Base-by-base conservation (phyloP, 2,797 vertebrate genomes). In the Monodelphis domestica region DNA sequence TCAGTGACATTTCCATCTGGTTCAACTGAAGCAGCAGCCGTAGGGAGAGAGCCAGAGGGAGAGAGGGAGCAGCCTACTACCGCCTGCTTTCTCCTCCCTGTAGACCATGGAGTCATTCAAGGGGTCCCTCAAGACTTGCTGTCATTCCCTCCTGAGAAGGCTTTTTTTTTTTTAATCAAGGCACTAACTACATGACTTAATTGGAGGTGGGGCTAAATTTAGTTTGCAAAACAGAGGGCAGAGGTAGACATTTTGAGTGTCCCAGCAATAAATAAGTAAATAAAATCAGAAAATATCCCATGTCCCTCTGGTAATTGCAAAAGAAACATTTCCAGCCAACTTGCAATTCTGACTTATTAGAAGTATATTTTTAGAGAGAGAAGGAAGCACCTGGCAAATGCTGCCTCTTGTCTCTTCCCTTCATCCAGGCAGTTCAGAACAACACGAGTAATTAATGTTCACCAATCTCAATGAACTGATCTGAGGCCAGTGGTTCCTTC, bases 1-100 rank as follows among this genome's bases (percentile, higher is more conserved):
- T 57, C 53, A 90, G 93, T 94, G 95, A 96, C 90, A 89, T 95
- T 96, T 94, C 92, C 94, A 92, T 90, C 90, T 78, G 92, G 88
- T 57, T 96, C 53, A 57, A 90, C 54, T 63, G 51, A 70, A 56
- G n/a, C 17, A 54, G 90, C 87, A 54, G 91, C 95, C 84, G 51
- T 3, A 29, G 93, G 91, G 91, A 96, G 89, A 91, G 29, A 38
- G 15, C 57, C 26, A 5, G 30, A 6, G 24, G 17, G 45, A 53
- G 6, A 24, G 29, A 29, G 53, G 38, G 89, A 45, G 29, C 89
- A 56, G 57, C 56, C 93, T 54, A 56, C 93, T 91, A 12, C n/a
- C 54, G 63, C 53, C 93, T 26, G 6, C 29, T 54, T 38, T 29
- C 50, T 88, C 70, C 53, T 94, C 95, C 88, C 93, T 30, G 2